phyloP scores from a whole-genome alignment of 1,140 invertebrate species.

The Calliopsis andreniformis region DNA sequence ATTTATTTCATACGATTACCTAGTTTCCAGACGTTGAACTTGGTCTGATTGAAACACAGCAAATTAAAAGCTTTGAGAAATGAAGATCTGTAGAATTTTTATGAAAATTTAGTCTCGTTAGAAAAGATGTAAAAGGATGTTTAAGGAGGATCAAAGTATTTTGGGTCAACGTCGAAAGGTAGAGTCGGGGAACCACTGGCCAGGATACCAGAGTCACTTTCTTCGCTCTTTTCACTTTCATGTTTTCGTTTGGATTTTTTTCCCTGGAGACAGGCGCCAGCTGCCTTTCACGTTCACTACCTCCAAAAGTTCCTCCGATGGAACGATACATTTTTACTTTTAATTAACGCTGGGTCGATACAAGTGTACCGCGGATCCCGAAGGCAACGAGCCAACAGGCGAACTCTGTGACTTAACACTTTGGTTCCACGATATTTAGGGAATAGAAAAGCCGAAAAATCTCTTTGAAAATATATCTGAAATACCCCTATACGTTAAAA shows the following conservation, averaged over 20 bases:
- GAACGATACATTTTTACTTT: background rate
- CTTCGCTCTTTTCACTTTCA: conserved; percentile 73
- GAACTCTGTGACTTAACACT: no score
- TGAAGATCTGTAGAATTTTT: no score
- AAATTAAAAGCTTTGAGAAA: no score
- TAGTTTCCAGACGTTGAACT: no score
- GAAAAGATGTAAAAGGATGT: no score
- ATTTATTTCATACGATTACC: no score
- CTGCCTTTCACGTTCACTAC: conserved; percentile 33
- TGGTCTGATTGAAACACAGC: no score
- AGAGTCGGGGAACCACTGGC: conserved; percentile 63
- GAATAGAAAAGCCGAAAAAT: no score
- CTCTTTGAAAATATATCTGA: no score
- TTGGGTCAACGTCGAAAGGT: conserved; percentile 63
- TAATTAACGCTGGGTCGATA: background rate
- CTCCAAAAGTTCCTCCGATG: background rate
- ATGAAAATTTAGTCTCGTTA: no score
- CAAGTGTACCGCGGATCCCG: background rate
- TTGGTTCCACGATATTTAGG: no score
- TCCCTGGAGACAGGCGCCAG: conserved; percentile 33
- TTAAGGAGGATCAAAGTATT: conserved; percentile 46
- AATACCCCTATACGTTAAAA: no score
- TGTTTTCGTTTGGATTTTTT: conserved; percentile 67
- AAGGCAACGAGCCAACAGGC: background rate
- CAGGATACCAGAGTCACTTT: conserved; percentile 71